Percentiles rank a stretch among this genome's conserved stretches.
phyloP scores from a whole-genome alignment of 1,140 invertebrate species.

The Littorina saxatilis region DNA sequence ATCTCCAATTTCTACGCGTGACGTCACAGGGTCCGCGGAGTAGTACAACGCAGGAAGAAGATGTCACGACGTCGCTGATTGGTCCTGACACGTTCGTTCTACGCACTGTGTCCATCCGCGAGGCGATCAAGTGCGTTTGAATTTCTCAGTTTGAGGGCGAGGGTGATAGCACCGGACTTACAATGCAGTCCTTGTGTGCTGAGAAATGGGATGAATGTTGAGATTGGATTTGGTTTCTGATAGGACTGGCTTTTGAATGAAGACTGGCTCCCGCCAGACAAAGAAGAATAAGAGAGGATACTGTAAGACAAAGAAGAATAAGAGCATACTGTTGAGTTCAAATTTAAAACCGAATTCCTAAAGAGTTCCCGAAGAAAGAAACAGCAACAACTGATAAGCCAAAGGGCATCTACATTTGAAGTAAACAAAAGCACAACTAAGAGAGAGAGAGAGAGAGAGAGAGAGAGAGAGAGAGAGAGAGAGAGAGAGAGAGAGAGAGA shows the following conservation, averaged over 20 bases:
- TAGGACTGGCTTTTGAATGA: too few species aligned
- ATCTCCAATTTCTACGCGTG: background rate
- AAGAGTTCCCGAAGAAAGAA: too few species aligned
- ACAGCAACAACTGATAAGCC: too few species aligned
- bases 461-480: background rate
- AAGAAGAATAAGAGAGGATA: too few species aligned
- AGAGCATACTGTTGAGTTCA: too few species aligned
- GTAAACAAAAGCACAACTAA: background rate
- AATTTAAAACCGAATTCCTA: too few species aligned
- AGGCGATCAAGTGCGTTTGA: conserved; percentile 3
- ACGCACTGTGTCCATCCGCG: background rate
- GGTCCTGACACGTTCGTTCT: background rate
- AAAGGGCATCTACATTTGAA: background rate
- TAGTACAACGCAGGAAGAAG: background rate
- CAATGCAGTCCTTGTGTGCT: too few species aligned
- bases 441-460: background rate
- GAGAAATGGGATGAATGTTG: too few species aligned
- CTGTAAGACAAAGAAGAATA: too few species aligned
- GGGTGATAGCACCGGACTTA: background rate
- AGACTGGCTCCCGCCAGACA: too few species aligned
- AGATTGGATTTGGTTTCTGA: too few species aligned
- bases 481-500: background rate
- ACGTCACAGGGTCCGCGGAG: conserved; percentile 12
- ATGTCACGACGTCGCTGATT: background rate
- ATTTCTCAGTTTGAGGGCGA: background rate